phyloP scores from a whole-genome alignment of 2,113 vertebrate species.

The Ia io region DNA sequence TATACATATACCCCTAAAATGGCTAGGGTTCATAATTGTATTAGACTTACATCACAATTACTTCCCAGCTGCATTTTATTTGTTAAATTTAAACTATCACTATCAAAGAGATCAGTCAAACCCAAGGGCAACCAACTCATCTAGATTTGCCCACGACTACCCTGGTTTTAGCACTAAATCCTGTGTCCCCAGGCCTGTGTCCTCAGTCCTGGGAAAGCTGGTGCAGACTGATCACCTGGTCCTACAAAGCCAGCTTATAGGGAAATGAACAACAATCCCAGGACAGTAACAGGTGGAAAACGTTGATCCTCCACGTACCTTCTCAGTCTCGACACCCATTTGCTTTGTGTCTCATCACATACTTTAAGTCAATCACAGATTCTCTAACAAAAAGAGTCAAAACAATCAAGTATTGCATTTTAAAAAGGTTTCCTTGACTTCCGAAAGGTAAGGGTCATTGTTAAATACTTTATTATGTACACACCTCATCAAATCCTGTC shows the following conservation, averaged over 20 bases:
- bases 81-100: background rate
- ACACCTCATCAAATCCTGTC: constrained; percentile 68
- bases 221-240: background rate
- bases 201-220: background rate
- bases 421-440: constrained; percentile 78
- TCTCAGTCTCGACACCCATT: background rate
- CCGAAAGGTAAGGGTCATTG: constrained; percentile 81
- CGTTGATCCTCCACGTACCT: background rate
- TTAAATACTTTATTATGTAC: constrained; percentile 62
- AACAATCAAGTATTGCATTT: constrained; percentile 88
- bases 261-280: background rate
- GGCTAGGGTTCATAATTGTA: background rate
- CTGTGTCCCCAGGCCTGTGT: background rate
- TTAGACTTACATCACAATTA: background rate
- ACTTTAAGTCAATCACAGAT: background rate
- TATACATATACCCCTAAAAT: background rate
- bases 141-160: background rate
- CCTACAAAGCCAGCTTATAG: background rate
- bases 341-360: background rate
- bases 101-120: background rate
- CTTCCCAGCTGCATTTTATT: background rate
- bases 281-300: background rate
- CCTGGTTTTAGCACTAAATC: background rate
- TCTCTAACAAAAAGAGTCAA: background rate
- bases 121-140: background rate